Percentiles rank a stretch among this genome's conserved stretches.
phyloP scores from a whole-genome alignment of 2,797 vertebrate species.

The Rhabdomys pumilio region DNA sequence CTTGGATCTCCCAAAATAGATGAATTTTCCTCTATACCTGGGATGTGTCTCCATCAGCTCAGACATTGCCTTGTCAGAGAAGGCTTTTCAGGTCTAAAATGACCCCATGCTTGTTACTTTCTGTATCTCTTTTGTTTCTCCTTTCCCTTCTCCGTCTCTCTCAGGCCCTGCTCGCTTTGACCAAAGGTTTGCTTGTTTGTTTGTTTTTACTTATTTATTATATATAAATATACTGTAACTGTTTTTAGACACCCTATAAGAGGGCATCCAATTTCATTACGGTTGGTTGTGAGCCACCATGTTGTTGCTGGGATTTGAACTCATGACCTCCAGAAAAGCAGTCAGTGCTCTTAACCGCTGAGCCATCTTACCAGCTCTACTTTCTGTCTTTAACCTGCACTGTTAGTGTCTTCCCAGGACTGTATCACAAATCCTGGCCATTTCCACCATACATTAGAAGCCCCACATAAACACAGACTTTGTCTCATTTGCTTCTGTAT shows the following conservation, averaged over 20 bases:
- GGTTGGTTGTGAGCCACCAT: too few relatives aligned
- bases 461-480: not conserved
- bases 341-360: too few relatives aligned
- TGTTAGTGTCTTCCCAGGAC: not conserved
- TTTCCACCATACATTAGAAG: not conserved
- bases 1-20: not conserved
- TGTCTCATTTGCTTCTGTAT: not conserved
- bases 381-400: not conserved
- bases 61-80: not conserved
- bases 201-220: too few relatives aligned
- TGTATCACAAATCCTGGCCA: not conserved
- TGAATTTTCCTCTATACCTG: not conserved
- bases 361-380: not conserved
- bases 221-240: too few relatives aligned
- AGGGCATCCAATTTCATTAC: too few relatives aligned
- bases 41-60: not conserved
- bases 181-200: too few relatives aligned
- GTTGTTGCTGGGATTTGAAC: too few relatives aligned
- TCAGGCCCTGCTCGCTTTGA: too few relatives aligned
- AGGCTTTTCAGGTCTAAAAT: constrained; percentile 1
- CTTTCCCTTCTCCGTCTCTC: too few relatives aligned
- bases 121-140: not conserved
- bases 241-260: too few relatives aligned
- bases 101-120: not conserved
- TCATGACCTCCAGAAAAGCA: too few relatives aligned